Evolutionary conservation across 30 jellyfish, hydroid and myxozoan species (phyloP).

Genomic region (Mastigias papua): DNA sequence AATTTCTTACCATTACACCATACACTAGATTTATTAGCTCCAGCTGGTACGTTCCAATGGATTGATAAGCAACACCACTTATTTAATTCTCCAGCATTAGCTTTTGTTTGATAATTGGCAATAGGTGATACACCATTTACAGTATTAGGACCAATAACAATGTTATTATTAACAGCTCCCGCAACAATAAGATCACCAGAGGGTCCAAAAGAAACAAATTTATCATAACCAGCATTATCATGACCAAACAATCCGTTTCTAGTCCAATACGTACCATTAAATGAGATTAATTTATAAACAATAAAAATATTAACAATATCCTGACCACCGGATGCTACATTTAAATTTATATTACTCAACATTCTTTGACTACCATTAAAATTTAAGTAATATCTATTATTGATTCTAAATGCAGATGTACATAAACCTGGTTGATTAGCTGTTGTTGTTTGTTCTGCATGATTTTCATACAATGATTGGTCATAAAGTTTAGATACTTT

Average conservation of each 20-base stretch:
- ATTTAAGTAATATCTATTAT: conserved; percentile 38
- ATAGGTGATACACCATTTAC: conserved; percentile 6
- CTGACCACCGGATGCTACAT: conserved; percentile 37
- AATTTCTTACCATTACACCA: conserved; percentile 66
- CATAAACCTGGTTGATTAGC: conserved; percentile 44
- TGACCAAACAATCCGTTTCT: conserved; percentile 60
- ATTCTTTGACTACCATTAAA: conserved; percentile 55
- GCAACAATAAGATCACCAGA: conserved; percentile 22
- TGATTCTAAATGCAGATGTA: conserved; percentile 34
- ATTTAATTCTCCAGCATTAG: conserved; percentile 61
- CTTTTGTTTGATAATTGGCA: conserved; percentile 41
- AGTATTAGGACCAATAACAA: conserved; percentile 22
- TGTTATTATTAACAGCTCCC: not conserved
- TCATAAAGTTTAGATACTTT: conserved; percentile 57
- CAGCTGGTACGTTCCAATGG: conserved; percentile 56
- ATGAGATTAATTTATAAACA: conserved; percentile 24
- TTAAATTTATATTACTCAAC: conserved; percentile 48
- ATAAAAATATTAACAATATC: conserved; percentile 39
- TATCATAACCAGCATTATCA: conserved; percentile 54
- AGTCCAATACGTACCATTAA: conserved; percentile 38
- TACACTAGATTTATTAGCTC: conserved; percentile 30
- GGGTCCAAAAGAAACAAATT: conserved; percentile 24
- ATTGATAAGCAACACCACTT: conserved; percentile 33
- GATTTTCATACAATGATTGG: conserved; percentile 33
- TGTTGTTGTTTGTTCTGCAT: conserved; percentile 61